These are phyloP conservation scores for Enteromius radiatus DNA, from an alignment of 2,797 vertebrate genomes.

Conservation along the genomic window DNA sequence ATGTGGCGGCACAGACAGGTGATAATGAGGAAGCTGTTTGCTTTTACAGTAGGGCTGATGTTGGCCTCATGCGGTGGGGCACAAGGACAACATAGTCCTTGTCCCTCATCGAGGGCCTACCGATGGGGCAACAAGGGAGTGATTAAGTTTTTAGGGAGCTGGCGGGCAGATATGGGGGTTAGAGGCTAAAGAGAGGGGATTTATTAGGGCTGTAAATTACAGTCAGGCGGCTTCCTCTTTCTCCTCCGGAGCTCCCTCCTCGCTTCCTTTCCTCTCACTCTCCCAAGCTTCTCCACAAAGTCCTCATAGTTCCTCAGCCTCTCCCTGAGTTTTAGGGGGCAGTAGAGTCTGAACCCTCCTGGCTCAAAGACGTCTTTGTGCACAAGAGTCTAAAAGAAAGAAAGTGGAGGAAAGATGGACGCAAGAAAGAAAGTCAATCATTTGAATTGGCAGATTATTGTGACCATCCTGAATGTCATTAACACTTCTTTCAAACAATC, in stretches of 20 bases:
- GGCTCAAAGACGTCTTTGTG: slow-evolving; percentile 56
- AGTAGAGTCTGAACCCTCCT: slow-evolving; percentile 22
- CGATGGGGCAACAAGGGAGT: slow-evolving; percentile 67
- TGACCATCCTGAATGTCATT: slow-evolving; percentile 48
- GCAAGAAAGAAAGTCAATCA: slow-evolving; percentile 25
- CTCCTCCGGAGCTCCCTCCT: slow-evolving; percentile 38
- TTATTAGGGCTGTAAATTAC: slow-evolving; percentile 81
- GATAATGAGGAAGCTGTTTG: slow-evolving; percentile 80
- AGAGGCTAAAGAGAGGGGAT: slow-evolving; percentile 80
- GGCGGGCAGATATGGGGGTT: slow-evolving; percentile 74
- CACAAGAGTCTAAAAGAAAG: neutral
- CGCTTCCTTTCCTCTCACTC: slow-evolving; percentile 15
- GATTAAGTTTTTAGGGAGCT: slow-evolving; percentile 79
- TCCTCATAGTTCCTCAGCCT: slow-evolving; percentile 52
- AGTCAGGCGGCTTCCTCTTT: slow-evolving; percentile 66
- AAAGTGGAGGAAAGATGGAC: neutral
- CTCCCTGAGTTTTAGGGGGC: slow-evolving; percentile 23
- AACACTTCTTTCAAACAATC: slow-evolving; percentile 37
- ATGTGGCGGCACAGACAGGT: slow-evolving; percentile 59
- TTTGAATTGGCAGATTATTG: slow-evolving; percentile 38
- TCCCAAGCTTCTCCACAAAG: slow-evolving; percentile 48
- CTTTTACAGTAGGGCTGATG: slow-evolving; percentile 75
- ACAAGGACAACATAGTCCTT: slow-evolving; percentile 39
- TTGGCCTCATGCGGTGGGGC: slow-evolving; percentile 57
- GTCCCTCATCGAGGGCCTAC: slow-evolving; percentile 40